Evolutionary conservation across 2,797 vertebrate genomes (phyloP), one percentile per base, ranked within the genome.

Genomic region (Chrosomus eos): DNA sequence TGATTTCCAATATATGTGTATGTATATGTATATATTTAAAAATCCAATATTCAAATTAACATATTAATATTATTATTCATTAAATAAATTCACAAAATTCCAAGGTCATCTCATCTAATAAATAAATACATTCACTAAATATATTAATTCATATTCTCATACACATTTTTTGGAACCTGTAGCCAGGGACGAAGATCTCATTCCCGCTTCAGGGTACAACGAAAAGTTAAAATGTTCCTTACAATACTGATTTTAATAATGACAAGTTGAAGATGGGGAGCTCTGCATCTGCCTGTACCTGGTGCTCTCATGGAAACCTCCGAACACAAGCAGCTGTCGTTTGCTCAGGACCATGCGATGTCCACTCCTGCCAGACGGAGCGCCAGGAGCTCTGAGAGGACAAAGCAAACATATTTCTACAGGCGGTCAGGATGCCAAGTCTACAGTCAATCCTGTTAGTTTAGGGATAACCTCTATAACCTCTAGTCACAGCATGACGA

Each of bases 231-330:
- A 1, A 60, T 28, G 7, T 10, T 51, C 4, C 73, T n/a, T 28
- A 23, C 13, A 36, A 58, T 9, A n/a, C 3, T 16, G 11, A 9
- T 38, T 75, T 38, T n/a, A 58, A 23, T 40, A 14, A 36, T 36
- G 51, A 36, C 8, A 26, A 66, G 53, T 43, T 43, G 60, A 79
- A 78, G n/a, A 11, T 28, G n/a, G 19, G 31, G 31, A 18, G 1
- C 7, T 43, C 40, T n/a, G 45, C 43, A 64, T 19, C 16, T 48
- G 53, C 67, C 21, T 80, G 55, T 86, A 99, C 98, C 97, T 97
- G 3, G 94, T 79, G 7, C 95, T 98, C 91, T 99, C 97, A 26
- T 99, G 98, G 91, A 99, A 99, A n/a, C 98, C 98, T 84, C 98
- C 98, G 9, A 99, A 99, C 87, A 99, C 76, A 6, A 99, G 89